Percentiles rank a stretch among this genome's conserved stretches.
Conservation (phyloP, 1,140 invertebrate genomes). For the Antheraea mylitta region DNA sequence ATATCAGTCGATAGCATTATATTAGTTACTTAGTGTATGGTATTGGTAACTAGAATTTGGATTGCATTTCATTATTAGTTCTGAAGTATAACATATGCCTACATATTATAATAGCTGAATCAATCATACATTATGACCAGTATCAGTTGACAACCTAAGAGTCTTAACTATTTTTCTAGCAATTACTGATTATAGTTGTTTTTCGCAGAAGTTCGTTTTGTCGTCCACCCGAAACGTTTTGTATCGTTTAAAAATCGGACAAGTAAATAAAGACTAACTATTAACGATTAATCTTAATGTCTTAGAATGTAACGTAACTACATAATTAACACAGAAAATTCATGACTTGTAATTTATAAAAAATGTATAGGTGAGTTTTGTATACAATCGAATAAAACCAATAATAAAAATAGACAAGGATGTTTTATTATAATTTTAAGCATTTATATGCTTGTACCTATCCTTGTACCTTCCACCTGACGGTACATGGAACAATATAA, state of each 20-base stretch:
- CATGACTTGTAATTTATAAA: conserved; percentile 44
- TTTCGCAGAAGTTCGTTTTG: no score
- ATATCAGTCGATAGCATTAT: no score
- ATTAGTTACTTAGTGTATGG: no score
- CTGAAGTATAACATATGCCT: not conserved
- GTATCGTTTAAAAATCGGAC: conserved; percentile 36
- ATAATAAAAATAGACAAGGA: conserved; percentile 69
- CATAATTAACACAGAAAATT: conserved; percentile 21
- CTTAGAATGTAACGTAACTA: conserved; percentile 35
- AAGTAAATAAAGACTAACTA: conserved; percentile 63
- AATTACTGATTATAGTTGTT: no score
- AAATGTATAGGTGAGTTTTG: conserved; percentile 56
- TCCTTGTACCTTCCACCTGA: no score
- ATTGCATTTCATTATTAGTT: not conserved
- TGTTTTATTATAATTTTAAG: conserved; percentile 42
- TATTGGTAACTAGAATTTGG: no score
- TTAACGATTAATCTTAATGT: conserved; percentile 19
- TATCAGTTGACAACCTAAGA: no score
- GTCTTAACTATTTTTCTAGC: no score
- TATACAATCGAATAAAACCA: conserved; percentile 61
- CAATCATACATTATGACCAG: no score
- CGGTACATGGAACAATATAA: no score
- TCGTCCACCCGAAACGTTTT: not conserved
- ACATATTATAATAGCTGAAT: no score
- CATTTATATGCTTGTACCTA: no score